A percentile compares a stretch with the other conserved stretches of the same genome.
Conservation (phyloP, 1,140 invertebrate species). For the Nixonia krombeini region DNA sequence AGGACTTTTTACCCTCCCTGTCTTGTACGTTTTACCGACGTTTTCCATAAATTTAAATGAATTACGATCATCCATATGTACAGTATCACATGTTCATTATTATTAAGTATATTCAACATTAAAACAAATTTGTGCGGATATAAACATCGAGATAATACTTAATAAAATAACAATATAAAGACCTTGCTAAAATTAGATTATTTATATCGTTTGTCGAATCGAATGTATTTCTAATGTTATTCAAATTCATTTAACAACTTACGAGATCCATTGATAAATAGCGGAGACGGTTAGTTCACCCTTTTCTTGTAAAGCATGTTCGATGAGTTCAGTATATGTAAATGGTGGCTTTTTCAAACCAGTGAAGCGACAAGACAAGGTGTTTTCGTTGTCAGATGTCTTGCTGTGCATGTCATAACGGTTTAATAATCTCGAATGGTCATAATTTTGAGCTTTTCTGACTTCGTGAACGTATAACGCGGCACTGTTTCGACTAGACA, state of each 20-base stretch:
- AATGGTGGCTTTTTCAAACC: constrained; percentile 83
- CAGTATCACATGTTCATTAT: no score
- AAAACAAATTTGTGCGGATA: no score
- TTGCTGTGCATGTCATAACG: no score
- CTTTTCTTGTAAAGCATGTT: constrained; percentile 85
- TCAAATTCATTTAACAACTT: constrained; percentile 71
- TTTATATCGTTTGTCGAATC: no score
- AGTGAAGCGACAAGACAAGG: constrained; percentile 35
- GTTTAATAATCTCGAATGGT: neutral
- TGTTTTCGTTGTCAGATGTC: constrained; percentile 1
- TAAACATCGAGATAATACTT: no score
- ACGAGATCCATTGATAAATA: constrained; percentile 94
- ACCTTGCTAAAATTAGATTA: no score
- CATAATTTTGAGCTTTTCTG: neutral
- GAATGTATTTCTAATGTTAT: no score
- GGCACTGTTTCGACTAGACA: neutral
- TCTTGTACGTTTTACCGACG: constrained; percentile 16
- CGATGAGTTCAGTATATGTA: constrained; percentile 90
- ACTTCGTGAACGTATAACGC: constrained; percentile 1
- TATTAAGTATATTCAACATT: no score
- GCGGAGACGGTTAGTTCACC: constrained; percentile 90
- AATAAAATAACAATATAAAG: no score
- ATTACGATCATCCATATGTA: no score
- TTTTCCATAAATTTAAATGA: constrained; percentile 14
- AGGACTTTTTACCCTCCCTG: constrained; percentile 35